A percentile compares a stretch with the other conserved stretches of the same genome.
Conservation (phyloP, 1,140 invertebrate genomes). For the Cotesia typhae region DNA sequence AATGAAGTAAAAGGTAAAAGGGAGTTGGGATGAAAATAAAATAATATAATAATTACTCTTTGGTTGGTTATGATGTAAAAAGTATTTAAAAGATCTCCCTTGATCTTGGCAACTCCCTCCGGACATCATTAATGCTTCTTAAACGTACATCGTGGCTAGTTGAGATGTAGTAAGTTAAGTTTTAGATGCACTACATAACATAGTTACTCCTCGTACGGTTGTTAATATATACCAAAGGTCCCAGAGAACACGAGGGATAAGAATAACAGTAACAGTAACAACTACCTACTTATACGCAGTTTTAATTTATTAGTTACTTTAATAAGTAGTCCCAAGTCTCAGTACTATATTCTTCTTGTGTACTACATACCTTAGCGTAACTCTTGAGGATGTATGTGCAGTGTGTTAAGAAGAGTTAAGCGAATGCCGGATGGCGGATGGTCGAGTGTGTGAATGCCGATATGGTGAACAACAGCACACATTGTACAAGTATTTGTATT, state of each 20-base stretch:
- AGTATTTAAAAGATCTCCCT: neutral
- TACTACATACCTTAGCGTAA: too few species aligned
- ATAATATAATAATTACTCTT: neutral
- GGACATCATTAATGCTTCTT: constrained; percentile 28
- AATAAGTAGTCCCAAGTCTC: constrained; percentile 17
- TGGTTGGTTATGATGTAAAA: neutral
- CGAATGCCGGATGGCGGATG: neutral
- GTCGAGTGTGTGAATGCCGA: constrained; percentile 19
- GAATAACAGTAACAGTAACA: neutral
- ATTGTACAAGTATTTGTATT: too few species aligned
- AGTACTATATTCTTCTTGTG: constrained; percentile 6
- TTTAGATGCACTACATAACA: constrained; percentile 21
- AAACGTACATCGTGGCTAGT: neutral
- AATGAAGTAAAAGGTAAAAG: too few species aligned
- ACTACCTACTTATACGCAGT: constrained; percentile 36
- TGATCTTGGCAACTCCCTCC: constrained; percentile 19
- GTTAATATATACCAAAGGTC: constrained; percentile 11
- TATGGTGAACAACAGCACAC: constrained; percentile 2
- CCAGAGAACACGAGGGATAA: neutral
- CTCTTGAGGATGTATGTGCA: neutral
- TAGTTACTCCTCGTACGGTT: constrained; percentile 23
- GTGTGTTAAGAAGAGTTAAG: neutral
- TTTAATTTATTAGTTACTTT: constrained; percentile 40
- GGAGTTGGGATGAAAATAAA: neutral
- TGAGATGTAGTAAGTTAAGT: neutral